phyloP scores from a whole-genome alignment of 2,888 invertebrate genomes.

The Microctonus hyperodae region DNA sequence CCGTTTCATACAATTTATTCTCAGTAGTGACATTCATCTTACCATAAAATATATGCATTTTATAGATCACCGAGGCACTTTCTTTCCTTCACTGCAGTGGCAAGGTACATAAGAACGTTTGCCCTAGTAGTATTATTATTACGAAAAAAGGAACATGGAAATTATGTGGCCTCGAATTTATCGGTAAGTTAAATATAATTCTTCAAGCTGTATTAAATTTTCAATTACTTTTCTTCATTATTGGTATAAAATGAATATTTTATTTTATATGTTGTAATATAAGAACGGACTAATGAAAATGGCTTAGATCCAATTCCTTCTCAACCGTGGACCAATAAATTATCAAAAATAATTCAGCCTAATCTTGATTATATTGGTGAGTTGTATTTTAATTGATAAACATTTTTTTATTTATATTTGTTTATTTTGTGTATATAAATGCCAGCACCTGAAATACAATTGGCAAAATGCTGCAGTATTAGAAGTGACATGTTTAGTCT shows the following conservation, averaged over 20 bases:
- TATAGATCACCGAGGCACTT: conserved; percentile 91
- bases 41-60: conserved; percentile 47
- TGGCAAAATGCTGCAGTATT: conserved; percentile 80
- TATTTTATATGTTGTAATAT: too few relatives aligned
- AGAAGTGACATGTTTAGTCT: conserved; percentile 96
- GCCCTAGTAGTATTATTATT: conserved; percentile 90
- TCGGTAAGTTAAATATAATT: conserved; percentile 69
- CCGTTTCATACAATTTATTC: conserved; percentile 27
- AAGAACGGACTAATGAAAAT: conserved; percentile 69
- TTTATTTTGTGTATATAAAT: background rate
- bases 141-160: conserved; percentile 97
- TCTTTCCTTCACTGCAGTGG: conserved; percentile 90
- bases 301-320: conserved; percentile 70
- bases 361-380: conserved; percentile 91
- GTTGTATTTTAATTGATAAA: conserved; percentile 38
- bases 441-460: conserved; percentile 92
- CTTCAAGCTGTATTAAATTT: background rate
- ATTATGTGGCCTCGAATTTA: conserved; percentile 91
- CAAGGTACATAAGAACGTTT: conserved; percentile 93
- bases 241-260: background rate
- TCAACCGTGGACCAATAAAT: conserved; percentile 89
- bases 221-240: background rate
- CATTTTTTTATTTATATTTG: background rate
- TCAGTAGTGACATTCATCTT: conserved; percentile 24
- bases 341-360: conserved; percentile 92